These are phyloP conservation scores for Tolypeutes matacus DNA, from an alignment of 2,797 vertebrate genomes.

Conservation along the genomic window DNA sequence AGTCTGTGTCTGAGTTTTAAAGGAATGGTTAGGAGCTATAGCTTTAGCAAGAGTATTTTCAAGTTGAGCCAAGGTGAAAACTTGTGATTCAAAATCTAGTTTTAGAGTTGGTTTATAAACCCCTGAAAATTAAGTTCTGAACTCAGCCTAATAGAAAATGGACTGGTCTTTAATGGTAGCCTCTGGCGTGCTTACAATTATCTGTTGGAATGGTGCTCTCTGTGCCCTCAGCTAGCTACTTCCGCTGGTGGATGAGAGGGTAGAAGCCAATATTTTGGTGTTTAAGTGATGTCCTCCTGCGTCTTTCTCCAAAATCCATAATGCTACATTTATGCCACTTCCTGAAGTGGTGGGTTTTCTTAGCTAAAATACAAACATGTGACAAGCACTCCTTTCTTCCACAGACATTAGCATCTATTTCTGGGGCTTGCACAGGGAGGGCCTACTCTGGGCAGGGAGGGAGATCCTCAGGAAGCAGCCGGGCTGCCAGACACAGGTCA, in stretches of 20 bases:
- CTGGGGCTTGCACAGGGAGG: neutral
- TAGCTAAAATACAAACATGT: neutral
- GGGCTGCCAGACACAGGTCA: neutral
- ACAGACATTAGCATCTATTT: neutral
- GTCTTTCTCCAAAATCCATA: neutral
- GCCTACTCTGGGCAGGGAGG: neutral
- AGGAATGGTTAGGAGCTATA: neutral
- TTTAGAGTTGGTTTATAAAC: slow-evolving; percentile 48
- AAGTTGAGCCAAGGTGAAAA: neutral
- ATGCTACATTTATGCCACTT: neutral
- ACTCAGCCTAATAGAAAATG: neutral
- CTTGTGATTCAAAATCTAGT: slow-evolving; percentile 25
- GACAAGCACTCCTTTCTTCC: neutral
- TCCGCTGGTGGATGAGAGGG: neutral
- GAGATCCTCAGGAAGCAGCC: neutral
- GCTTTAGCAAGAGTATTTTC: slow-evolving; percentile 10
- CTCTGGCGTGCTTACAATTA: neutral
- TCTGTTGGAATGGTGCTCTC: slow-evolving; percentile 4
- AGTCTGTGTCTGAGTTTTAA: neutral
- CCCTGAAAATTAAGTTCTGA: slow-evolving; percentile 41
- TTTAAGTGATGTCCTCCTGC: neutral
- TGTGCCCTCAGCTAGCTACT: neutral
- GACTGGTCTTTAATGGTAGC: neutral
- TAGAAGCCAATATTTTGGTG: neutral
- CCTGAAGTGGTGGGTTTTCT: neutral